Evolutionary conservation across 2,113 vertebrate genomes (phyloP), one percentile per base, ranked within the genome.

Genomic region (Zosterops pallidus): DNA sequence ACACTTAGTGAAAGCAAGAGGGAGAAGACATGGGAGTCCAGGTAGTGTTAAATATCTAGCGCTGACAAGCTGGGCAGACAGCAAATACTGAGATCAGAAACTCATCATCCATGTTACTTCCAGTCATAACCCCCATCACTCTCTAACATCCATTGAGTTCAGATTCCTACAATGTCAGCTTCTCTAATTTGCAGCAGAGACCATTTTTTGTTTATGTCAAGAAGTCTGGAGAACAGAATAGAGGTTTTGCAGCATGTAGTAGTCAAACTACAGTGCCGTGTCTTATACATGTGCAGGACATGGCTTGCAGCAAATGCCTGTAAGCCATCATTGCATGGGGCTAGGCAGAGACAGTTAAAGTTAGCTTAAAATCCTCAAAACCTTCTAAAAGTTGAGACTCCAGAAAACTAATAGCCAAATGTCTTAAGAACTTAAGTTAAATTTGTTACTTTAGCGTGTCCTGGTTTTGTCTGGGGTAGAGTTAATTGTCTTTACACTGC

Each of bases 1-100:
- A 21, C 33, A 10, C 6, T 33, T 57, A 31, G 19, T 21, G 39
- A 86, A 26, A 63, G 5, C 2, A 18, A 63, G 21, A 62, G 37
- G 9, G 6, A 77, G n/a, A 74, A n/a, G 31, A 44, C 5, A 4
- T 3, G 26, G 14, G 9, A 41, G 0, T 0, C 57, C 47, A 57
- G 26, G 13, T 5, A 46, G 16, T 13, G 13, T 49, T 68, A 55
- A 25, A 26, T 55, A 14, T 9, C 52, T 70, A 19, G 29, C 25
- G 18, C 50, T 74, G 47, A 11, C 49, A 57, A 63, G 42, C 26
- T 82, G 24, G 22, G 28, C 28, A 37, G 55, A 31, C 11, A 44
- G 59, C 29, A 78, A 62, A 65, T 21, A 20, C n/a, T 31, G 21
- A 28, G 19, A 62, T 86, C 24, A 41, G 55, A 86, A 65, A 39